A percentile compares a stretch with the other conserved stretches of the same genome.
Evolutionary conservation across 2,113 vertebrate species (phyloP).

Genomic region (Pongo abelii): DNA sequence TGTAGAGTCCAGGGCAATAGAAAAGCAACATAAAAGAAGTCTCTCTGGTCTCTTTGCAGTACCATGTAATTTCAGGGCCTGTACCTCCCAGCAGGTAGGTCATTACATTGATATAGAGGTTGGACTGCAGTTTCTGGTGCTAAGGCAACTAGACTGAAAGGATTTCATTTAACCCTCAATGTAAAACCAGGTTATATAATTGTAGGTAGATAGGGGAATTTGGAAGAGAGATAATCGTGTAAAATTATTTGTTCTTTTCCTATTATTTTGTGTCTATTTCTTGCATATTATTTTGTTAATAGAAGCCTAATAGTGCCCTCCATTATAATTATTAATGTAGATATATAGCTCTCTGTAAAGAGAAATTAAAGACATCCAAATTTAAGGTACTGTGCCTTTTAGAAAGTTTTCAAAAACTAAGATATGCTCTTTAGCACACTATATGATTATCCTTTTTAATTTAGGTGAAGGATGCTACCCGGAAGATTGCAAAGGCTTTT

Average conservation of each 20-base stretch:
- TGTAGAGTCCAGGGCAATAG: not conserved
- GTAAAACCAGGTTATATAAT: not conserved
- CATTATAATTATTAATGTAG: not conserved
- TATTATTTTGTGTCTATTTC: not conserved
- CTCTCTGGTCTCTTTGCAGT: not conserved
- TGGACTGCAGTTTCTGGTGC: conserved; percentile 3
- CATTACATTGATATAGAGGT: not conserved
- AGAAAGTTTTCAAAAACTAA: not conserved
- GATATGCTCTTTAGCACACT: not conserved
- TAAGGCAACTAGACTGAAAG: not conserved
- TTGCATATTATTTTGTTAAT: not conserved
- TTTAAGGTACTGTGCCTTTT: not conserved
- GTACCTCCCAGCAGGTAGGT: conserved; percentile 22
- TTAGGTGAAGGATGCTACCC: conserved; percentile 92
- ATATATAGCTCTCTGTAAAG: not conserved
- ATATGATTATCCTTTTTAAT: conserved; percentile 56
- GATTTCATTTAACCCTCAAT: not conserved
- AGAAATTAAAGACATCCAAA: not conserved
- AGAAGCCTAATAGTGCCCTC: not conserved
- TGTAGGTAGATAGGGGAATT: not conserved
- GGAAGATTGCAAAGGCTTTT: conserved; percentile 94
- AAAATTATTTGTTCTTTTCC: conserved; percentile 2
- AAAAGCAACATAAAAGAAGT: conserved; percentile 43
- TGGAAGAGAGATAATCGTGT: not conserved
- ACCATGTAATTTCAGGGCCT: conserved; percentile 26